A percentile compares a stretch with the other conserved stretches of the same genome.
phyloP scores from a whole-genome alignment of 2,113 vertebrate genomes.

The Pedetes capensis region DNA sequence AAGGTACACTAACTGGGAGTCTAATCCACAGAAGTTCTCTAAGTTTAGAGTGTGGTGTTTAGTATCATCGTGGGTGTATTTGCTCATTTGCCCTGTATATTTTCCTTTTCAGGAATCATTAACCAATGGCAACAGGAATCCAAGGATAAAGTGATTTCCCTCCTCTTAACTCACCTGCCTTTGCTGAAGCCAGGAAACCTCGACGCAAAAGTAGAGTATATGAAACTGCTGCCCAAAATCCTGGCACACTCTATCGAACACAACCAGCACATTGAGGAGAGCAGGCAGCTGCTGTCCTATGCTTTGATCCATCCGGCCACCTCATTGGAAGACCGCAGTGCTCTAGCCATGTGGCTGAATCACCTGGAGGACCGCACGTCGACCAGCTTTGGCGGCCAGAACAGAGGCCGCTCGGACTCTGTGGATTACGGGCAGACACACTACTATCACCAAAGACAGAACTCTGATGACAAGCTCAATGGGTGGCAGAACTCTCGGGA shows the following conservation, averaged over 20 bases:
- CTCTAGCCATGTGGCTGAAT: constrained; percentile 97
- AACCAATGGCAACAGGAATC: constrained; percentile 97
- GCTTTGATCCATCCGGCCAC: constrained; percentile 98
- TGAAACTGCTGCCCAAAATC: constrained; percentile 97
- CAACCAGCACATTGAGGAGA: constrained; percentile 97
- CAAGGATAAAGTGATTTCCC: constrained; percentile 96
- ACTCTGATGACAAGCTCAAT: constrained; percentile 97
- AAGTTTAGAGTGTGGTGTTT: fast-evolving
- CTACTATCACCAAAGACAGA: constrained; percentile 97
- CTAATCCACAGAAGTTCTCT: background rate
- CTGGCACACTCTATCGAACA: constrained; percentile 98
- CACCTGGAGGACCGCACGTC: constrained; percentile 97
- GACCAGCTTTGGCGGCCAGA: constrained; percentile 82
- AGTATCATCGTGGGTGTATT: background rate
- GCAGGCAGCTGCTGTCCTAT: constrained; percentile 96
- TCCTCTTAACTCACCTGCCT: constrained; percentile 95
- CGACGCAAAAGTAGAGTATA: constrained; percentile 97
- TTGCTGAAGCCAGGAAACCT: constrained; percentile 96
- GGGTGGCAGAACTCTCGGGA: constrained; percentile 97
- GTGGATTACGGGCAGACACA: constrained; percentile 91
- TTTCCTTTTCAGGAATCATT: constrained; percentile 89
- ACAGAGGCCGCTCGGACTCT: constrained; percentile 89
- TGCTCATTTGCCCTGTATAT: constrained; percentile 50
- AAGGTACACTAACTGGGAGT: background rate
- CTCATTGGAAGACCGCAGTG: constrained; percentile 94